phyloP scores from a whole-genome alignment of 2,888 invertebrate species.

The Calameuta filiformis region DNA sequence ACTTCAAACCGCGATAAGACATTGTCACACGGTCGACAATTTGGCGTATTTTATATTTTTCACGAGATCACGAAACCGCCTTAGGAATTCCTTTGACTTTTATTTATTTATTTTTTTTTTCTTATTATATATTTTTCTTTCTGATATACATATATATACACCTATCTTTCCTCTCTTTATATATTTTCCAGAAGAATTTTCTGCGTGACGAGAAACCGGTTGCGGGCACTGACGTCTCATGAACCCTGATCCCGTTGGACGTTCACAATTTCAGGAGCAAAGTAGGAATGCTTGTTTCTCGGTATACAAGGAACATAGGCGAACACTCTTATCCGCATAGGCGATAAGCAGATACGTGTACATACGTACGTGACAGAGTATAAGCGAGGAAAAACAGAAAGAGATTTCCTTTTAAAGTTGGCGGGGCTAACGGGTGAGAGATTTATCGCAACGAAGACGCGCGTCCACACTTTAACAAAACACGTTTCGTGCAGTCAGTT shows the following conservation, averaged over 20 bases:
- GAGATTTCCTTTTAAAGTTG: constrained; percentile 28
- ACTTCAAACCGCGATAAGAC: no score
- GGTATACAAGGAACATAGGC: neutral
- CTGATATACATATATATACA: no score
- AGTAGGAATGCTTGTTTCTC: neutral
- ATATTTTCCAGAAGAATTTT: neutral
- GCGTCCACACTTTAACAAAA: neutral
- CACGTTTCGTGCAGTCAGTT: neutral
- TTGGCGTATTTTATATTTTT: neutral
- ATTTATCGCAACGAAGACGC: constrained; percentile 29
- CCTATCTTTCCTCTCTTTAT: neutral
- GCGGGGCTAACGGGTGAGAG: constrained; percentile 23
- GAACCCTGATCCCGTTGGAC: neutral
- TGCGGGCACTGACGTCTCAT: neutral
- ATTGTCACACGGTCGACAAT: neutral
- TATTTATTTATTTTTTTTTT: neutral
- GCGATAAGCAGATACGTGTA: neutral
- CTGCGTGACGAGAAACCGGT: neutral
- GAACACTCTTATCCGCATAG: neutral
- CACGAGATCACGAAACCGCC: neutral
- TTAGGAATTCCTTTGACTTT: neutral
- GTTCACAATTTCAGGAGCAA: neutral
- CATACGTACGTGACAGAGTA: neutral
- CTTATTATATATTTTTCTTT: no score
- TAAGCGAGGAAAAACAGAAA: neutral